Evolutionary conservation across 1,140 invertebrate genomes (phyloP), one percentile per base, ranked within the genome.

Genomic region (Heliconius hewitsoni): DNA sequence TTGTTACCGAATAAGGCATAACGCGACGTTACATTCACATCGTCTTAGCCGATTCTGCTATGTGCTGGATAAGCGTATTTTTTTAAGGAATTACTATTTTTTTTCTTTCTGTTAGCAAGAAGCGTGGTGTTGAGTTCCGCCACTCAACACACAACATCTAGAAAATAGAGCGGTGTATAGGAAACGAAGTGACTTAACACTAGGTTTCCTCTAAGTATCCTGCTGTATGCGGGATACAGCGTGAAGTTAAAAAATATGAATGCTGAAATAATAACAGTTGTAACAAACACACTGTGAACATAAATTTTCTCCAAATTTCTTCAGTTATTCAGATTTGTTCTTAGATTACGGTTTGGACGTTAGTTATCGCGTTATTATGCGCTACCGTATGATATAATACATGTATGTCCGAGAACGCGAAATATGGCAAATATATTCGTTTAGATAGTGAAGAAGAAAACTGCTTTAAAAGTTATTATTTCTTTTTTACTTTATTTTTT

Each of bases 331-430:
- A 86, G 84, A 86, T 86, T 82, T 84, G 84, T 84, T 86, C 83
- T 84, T 81, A 86, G 84, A 86, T 86, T 86, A 84, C 82, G 83
- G 78, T 74, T 83, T 70, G 84, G 86, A 87, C 82, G 86, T 87
- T 87, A 87, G 86, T 87, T 87, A 87, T 87, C 82, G 86, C 79
- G 78, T 78, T 87, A 87, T 87, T 87, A 86, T 87, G 83, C 85
- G 82, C 83, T 80, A 82, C 72, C 81, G 83, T 86, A 86, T 23
- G 23, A 23, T 23, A 23, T 87, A 86, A 87, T 86, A 84, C 86
- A 83, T 86, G 86, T 82, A 83, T 86, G 86, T 82, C 84, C 84
- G 76, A 82, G 82, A 80, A 60, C 75, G 76, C 81, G 81, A 85
- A 84, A 85, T 86, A 86, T 84, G 83, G 83, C 78, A 86, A 86